phyloP scores from a whole-genome alignment of 2,113 vertebrate genomes.

The Excalfactoria chinensis region DNA sequence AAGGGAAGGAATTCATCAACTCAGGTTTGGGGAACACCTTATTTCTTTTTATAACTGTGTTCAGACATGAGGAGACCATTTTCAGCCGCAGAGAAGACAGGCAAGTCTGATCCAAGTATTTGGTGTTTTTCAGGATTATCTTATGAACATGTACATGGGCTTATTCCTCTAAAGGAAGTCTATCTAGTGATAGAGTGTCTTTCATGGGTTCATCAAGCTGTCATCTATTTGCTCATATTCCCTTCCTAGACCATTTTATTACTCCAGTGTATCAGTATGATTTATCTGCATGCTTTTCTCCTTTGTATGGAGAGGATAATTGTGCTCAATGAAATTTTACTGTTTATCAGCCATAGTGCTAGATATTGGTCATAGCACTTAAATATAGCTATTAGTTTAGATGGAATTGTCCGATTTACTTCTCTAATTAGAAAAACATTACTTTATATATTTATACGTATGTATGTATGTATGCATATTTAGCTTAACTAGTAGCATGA shows the following conservation, averaged over 20 bases:
- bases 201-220: neutral
- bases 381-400: neutral
- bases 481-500: neutral
- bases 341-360: neutral
- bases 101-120: neutral
- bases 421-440: neutral
- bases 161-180: neutral
- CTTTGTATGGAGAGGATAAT: neutral
- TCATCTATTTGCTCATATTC: neutral
- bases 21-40: neutral
- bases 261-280: neutral
- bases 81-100: neutral
- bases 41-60: neutral
- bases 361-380: neutral
- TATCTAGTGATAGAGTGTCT: neutral
- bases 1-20: neutral
- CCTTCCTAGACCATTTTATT: neutral
- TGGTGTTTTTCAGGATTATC: neutral
- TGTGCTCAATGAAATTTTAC: neutral
- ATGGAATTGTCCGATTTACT: neutral
- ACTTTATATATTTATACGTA: neutral
- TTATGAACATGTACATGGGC: fast-evolving
- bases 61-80: neutral
- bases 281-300: neutral
- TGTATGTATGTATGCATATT: neutral